These are phyloP conservation scores for Tupaia tana DNA, from an alignment of 2,113 vertebrate species.

Conservation along the genomic window DNA sequence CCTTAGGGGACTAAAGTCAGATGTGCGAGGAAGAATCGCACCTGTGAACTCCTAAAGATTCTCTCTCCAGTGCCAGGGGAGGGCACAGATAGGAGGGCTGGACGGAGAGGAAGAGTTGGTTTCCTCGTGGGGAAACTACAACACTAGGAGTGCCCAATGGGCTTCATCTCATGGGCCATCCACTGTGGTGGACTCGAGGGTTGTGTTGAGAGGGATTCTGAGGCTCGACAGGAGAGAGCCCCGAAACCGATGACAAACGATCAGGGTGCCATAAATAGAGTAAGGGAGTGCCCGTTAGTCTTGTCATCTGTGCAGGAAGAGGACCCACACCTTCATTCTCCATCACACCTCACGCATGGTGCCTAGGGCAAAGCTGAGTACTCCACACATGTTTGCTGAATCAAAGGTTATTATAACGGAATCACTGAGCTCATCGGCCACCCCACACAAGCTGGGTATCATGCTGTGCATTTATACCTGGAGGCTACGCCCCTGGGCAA, in stretches of 20 bases:
- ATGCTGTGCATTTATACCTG: background rate
- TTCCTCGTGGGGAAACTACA: background rate
- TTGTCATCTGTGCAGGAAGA: background rate
- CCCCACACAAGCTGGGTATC: background rate
- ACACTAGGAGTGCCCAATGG: background rate
- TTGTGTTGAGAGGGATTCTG: background rate
- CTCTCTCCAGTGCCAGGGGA: background rate
- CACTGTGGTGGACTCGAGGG: background rate
- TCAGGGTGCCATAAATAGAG: background rate
- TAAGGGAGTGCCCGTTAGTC: rapidly evolving
- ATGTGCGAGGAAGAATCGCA: background rate
- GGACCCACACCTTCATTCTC: background rate
- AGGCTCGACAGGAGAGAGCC: background rate
- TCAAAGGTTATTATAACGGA: background rate
- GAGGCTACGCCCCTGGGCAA: background rate
- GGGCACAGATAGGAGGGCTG: background rate
- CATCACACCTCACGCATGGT: background rate
- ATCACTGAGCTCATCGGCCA: background rate
- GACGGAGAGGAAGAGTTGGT: background rate
- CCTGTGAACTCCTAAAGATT: background rate
- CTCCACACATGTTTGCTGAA: background rate
- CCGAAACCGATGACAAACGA: background rate
- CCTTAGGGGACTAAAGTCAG: background rate
- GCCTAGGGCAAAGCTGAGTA: background rate
- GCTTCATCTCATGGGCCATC: background rate